A percentile compares a stretch with the other conserved stretches of the same genome.
phyloP scores from a whole-genome alignment of 1,140 invertebrate genomes.

The Nephila pilipes region DNA sequence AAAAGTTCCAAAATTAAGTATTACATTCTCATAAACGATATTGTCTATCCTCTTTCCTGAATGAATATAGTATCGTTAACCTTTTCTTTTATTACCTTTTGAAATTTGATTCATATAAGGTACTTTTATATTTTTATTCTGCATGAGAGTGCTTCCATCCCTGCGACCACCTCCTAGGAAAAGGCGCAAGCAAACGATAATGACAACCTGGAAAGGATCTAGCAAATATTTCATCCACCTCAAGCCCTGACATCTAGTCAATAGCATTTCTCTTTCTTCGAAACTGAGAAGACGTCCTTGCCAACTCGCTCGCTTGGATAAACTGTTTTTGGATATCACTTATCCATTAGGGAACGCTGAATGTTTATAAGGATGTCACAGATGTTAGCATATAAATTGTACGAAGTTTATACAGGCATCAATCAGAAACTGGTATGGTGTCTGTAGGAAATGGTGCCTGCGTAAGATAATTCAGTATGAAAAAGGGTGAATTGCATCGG shows the following conservation, averaged over 20 bases:
- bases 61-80: too few species aligned
- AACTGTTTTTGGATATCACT: background rate
- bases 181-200: background rate
- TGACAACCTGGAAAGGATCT: background rate
- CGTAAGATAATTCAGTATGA: too few species aligned
- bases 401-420: background rate
- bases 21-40: too few species aligned
- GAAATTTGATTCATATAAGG: background rate
- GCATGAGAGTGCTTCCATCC: background rate
- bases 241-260: background rate
- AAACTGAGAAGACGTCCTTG: background rate
- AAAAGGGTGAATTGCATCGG: too few species aligned
- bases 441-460: too few species aligned
- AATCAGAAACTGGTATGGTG: too few species aligned
- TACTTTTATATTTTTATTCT: background rate
- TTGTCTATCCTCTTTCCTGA: too few species aligned
- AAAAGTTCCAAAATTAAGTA: too few species aligned
- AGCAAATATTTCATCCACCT: background rate
- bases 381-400: background rate
- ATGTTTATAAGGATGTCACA: background rate
- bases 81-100: background rate
- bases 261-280: background rate
- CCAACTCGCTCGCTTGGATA: background rate
- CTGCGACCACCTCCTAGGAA: too few species aligned
- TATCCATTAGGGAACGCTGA: background rate